Conservation (phyloP, 1,140 invertebrate genomes). For the Drosophila lini region DNA sequence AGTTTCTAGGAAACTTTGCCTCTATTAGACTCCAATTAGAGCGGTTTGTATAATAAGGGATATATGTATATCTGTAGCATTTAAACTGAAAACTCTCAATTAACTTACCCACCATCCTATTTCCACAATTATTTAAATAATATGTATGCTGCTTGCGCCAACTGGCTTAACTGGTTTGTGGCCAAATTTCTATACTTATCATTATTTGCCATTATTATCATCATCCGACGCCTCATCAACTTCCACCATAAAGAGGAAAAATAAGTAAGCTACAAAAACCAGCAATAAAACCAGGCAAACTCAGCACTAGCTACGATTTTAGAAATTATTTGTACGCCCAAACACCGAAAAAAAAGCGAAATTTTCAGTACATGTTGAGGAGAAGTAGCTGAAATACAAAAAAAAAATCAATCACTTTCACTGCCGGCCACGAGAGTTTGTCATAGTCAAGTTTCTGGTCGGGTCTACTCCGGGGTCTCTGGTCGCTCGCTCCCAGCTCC, state of each 20-base stretch:
- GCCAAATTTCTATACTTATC: conserved; percentile 49
- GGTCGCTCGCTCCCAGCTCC: conserved; percentile 7
- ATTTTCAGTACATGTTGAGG: conserved; percentile 48
- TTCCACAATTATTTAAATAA: conserved; percentile 2
- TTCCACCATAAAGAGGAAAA: conserved; percentile 11
- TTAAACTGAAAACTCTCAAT: not conserved
- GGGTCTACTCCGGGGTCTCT: conserved; percentile 13
- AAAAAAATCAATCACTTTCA: conserved; percentile 80
- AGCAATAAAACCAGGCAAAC: conserved; percentile 10
- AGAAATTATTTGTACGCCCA: conserved; percentile 60
- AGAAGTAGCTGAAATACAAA: conserved; percentile 9
- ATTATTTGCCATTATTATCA: conserved; percentile 52
- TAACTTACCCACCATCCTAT: not conserved
- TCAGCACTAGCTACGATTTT: conserved; percentile 25
- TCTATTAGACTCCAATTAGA: too few relatives aligned
- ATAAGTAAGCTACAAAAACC: conserved; percentile 24
- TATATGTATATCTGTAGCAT: not conserved
- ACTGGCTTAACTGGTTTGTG: conserved; percentile 45
- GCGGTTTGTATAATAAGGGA: not conserved
- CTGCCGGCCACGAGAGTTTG: conserved; percentile 59
- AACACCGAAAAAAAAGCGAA: conserved; percentile 62
- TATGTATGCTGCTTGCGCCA: conserved; percentile 8
- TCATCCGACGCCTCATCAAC: conserved; percentile 41
- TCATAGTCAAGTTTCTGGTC: conserved; percentile 51
- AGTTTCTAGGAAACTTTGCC: not conserved